Evolutionary conservation across 1,140 invertebrate genomes (phyloP).

Genomic region (Eufriesea mexicana): DNA sequence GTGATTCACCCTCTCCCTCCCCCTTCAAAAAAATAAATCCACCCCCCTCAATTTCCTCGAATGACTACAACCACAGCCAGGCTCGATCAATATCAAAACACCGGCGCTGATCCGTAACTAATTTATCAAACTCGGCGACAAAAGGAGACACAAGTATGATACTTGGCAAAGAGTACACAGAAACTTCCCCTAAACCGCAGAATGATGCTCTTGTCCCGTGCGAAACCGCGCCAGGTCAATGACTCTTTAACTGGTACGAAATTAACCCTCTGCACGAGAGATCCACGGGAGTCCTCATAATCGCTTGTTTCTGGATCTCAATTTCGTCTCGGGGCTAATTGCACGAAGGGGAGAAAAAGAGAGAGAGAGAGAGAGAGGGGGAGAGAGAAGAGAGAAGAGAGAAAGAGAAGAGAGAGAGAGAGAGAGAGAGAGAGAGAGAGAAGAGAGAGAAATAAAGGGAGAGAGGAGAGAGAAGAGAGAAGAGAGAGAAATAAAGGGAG

Average conservation of each 20-base stretch:
- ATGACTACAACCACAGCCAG: no score
- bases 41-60: no score
- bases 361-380: background rate
- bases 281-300: conserved; percentile 10
- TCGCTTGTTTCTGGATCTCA: conserved; percentile 31
- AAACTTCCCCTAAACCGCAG: background rate
- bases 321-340: background rate
- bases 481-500: no score
- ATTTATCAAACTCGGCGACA: no score
- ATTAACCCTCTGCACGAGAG: conserved; percentile 44
- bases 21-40: no score
- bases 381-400: no score
- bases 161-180: background rate
- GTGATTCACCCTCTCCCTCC: no score
- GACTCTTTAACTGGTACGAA: conserved; percentile 49
- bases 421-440: background rate
- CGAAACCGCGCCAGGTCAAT: conserved; percentile 36
- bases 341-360: background rate
- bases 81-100: no score
- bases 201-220: background rate
- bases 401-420: background rate
- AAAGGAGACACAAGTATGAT: background rate
- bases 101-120: no score
- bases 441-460: no score
- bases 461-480: background rate